Percentiles rank a stretch among this genome's conserved stretches.
Evolutionary conservation across 2,113 vertebrate species (phyloP).

Genomic region (Bolborhynchus lineola): DNA sequence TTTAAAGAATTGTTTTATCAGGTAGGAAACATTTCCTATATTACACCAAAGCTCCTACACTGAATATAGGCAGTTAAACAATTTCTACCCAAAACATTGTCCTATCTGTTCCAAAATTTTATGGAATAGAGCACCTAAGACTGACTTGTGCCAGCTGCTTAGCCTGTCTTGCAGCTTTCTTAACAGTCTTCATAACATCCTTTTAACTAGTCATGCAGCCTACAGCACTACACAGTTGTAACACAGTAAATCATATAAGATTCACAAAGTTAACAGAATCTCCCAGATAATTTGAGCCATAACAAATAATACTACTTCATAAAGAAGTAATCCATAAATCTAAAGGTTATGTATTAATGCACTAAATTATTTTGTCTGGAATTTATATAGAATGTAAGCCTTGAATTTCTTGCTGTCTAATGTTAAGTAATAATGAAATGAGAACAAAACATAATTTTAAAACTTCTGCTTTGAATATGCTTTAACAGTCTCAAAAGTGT

Average conservation of each 20-base stretch:
- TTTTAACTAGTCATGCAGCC: neutral
- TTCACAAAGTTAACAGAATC: neutral
- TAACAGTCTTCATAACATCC: neutral
- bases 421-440: neutral
- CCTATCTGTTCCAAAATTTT: neutral
- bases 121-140: neutral
- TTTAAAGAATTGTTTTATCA: neutral
- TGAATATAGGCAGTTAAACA: neutral
- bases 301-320: neutral
- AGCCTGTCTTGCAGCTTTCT: neutral
- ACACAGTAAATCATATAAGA: neutral
- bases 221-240: neutral
- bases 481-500: neutral
- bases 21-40: neutral
- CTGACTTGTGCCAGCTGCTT: neutral
- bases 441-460: neutral
- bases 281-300: neutral
- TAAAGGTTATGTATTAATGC: neutral
- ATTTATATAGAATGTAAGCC: neutral
- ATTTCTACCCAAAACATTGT: neutral
- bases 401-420: neutral
- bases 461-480: neutral
- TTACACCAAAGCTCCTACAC: neutral
- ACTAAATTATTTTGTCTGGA: neutral
- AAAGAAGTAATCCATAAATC: neutral